Conservation (phyloP, 2,888 invertebrate species). For the Rotaria macrura region DNA sequence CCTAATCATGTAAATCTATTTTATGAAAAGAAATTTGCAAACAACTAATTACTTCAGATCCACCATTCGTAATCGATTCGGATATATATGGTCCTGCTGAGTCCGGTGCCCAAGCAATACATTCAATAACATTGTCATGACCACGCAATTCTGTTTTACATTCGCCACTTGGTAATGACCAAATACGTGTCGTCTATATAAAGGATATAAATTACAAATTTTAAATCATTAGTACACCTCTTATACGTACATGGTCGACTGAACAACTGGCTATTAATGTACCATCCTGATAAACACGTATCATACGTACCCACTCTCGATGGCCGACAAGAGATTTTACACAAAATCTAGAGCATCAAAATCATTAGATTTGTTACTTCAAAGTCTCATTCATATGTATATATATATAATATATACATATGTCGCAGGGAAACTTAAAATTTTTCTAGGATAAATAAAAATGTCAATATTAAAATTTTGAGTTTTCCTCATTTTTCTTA, state of each 20-base stretch:
- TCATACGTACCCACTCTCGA: conserved; percentile 83
- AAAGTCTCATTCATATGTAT: no score
- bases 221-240: neutral
- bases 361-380: neutral
- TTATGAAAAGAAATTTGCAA: no score
- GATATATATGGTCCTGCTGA: conserved; percentile 61
- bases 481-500: no score
- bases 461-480: no score
- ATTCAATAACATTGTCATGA: conserved; percentile 96
- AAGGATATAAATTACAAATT: neutral
- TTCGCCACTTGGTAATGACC: conserved; percentile 62
- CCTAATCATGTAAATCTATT: neutral
- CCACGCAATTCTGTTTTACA: conserved; percentile 89
- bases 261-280: conserved; percentile 88
- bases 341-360: conserved; percentile 60
- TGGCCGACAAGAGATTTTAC: conserved; percentile 91
- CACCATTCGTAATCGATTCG: conserved; percentile 41
- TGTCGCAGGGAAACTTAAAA: no score
- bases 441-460: no score
- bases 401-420: no score
- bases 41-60: neutral
- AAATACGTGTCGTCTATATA: conserved; percentile 73
- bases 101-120: conserved; percentile 92
- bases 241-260: conserved; percentile 67
- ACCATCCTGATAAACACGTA: conserved; percentile 83